phyloP scores from a whole-genome alignment of 2,888 invertebrate genomes.

The Drosophila kambysellisi region DNA sequence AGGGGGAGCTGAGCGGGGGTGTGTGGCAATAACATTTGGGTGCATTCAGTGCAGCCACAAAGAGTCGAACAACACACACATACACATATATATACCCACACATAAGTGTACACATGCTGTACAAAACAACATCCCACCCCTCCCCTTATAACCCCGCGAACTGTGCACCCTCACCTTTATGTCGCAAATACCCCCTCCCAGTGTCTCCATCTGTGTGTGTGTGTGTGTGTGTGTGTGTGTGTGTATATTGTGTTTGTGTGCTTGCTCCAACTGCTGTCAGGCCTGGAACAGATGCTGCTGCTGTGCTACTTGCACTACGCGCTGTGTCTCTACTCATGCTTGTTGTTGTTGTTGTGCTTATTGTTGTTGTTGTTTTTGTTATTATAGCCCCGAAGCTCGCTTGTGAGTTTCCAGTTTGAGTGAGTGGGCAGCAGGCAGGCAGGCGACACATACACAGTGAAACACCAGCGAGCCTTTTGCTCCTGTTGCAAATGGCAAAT shows the following conservation, averaged over 20 bases:
- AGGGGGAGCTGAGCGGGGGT: neutral
- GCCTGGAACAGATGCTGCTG: constrained; percentile 51
- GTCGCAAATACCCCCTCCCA: neutral
- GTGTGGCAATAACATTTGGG: constrained; percentile 36
- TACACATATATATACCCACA: neutral
- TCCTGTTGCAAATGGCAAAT: constrained; percentile 70
- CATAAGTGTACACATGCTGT: neutral
- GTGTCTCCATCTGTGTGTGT: neutral
- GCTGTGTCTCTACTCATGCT: constrained; percentile 31
- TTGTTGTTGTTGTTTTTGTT: constrained; percentile 43
- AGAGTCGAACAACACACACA: constrained; percentile 27
- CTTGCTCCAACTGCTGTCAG: constrained; percentile 51
- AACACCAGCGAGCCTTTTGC: constrained; percentile 31
- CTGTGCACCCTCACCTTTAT: constrained; percentile 16
- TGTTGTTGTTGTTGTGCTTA: constrained; percentile 39
- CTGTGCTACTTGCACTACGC: constrained; percentile 49
- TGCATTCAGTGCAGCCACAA: constrained; percentile 56
- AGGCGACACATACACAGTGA: constrained; percentile 9
- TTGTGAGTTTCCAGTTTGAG: constrained; percentile 41
- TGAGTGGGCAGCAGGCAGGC: constrained; percentile 30
- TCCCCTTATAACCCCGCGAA: neutral
- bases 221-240: neutral
- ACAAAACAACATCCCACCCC: neutral
- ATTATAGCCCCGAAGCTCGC: constrained; percentile 55
- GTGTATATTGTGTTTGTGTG: constrained; percentile 40